Evolutionary conservation across 1,140 invertebrate species (phyloP).

Genomic region (Plectrocnemia conspersa): DNA sequence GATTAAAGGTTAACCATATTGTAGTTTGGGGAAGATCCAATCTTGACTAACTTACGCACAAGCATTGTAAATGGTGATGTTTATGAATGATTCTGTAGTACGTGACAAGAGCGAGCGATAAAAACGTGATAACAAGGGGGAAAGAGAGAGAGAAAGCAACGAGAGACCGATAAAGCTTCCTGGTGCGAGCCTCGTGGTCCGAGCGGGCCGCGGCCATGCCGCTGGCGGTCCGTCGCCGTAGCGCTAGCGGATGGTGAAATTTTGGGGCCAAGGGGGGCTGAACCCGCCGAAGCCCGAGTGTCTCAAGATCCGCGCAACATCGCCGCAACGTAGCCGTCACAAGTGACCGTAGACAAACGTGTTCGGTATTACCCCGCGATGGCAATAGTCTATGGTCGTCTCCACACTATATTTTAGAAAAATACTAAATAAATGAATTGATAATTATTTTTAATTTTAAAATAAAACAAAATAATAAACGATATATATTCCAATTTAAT

Average conservation of each 20-base stretch:
- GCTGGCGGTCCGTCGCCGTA: not conserved
- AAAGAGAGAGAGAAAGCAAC: slow-evolving; percentile 11
- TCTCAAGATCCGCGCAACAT: not conserved
- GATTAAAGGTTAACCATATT: too few relatives aligned
- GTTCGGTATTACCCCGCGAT: too few relatives aligned
- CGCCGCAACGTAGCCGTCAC: not conserved
- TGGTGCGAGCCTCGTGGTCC: slow-evolving; percentile 30
- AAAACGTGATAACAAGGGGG: not conserved
- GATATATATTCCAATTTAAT: too few relatives aligned
- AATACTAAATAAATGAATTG: too few relatives aligned
- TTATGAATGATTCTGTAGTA: too few relatives aligned
- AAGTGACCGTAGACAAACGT: slow-evolving; percentile 6
- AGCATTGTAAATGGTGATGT: too few relatives aligned
- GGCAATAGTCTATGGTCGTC: too few relatives aligned
- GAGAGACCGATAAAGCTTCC: slow-evolving; percentile 28
- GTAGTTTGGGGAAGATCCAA: too few relatives aligned
- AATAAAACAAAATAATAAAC: too few relatives aligned
- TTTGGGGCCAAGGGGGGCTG: not conserved
- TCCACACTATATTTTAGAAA: too few relatives aligned
- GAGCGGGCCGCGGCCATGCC: not conserved
- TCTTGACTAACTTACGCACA: too few relatives aligned
- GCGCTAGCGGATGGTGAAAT: not conserved
- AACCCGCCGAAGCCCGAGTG: not conserved
- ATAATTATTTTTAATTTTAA: too few relatives aligned
- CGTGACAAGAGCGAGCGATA: not conserved